Evolutionary conservation across 2,797 vertebrate species (phyloP).

Genomic region (Ambastaia sidthimunki): DNA sequence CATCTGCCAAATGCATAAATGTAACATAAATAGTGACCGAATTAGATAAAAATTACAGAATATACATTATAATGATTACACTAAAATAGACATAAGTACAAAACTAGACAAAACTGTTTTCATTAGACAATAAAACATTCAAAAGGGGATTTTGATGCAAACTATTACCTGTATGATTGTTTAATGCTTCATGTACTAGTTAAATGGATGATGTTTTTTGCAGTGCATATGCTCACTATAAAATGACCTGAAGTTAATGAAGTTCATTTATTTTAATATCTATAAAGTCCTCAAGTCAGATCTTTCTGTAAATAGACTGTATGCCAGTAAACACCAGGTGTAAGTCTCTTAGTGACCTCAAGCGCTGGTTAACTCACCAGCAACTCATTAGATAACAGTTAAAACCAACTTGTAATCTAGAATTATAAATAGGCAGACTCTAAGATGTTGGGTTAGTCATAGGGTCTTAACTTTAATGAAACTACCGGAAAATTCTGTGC

Average conservation of each 20-base stretch:
- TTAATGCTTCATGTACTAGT: constrained; percentile 30
- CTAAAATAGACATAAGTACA: neutral
- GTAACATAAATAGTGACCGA: neutral
- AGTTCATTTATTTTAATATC: neutral
- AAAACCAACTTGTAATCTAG: constrained; percentile 41
- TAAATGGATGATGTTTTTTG: constrained; percentile 4
- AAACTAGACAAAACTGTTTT: constrained; percentile 4
- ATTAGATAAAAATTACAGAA: too few species aligned
- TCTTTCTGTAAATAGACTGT: constrained; percentile 19
- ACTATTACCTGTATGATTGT: constrained; percentile 29
- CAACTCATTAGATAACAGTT: constrained; percentile 40
- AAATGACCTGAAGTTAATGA: constrained; percentile 24
- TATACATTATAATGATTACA: too few species aligned
- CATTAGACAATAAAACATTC: neutral
- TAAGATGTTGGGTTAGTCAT: constrained; percentile 11
- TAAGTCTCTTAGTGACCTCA: constrained; percentile 6
- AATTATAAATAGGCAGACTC: constrained; percentile 45
- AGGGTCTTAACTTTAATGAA: neutral
- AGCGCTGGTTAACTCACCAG: constrained; percentile 33
- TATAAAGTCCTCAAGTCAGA: neutral
- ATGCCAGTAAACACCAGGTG: constrained; percentile 18
- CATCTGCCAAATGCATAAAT: neutral
- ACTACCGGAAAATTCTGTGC: neutral
- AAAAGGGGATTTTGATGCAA: constrained; percentile 15
- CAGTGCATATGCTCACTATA: constrained; percentile 19